Evolutionary conservation across 1,140 invertebrate species (phyloP).

Genomic region (Hyles euphorbiae): DNA sequence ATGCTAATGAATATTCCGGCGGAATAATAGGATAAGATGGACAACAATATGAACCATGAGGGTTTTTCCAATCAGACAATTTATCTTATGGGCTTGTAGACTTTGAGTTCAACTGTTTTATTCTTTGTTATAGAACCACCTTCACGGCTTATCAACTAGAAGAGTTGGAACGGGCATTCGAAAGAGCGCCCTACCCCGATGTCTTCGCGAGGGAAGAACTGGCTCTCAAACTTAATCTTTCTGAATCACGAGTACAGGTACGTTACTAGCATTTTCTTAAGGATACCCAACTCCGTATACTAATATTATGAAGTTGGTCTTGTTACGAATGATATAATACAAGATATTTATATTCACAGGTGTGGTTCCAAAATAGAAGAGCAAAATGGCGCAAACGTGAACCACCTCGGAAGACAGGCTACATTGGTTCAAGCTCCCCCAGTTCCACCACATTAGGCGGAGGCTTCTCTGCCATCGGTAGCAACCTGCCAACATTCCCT

Average conservation of each 20-base stretch:
- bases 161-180: slow-evolving; percentile 95
- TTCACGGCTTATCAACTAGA: slow-evolving; percentile 97
- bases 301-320: background rate
- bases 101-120: background rate
- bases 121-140: slow-evolving; percentile 85
- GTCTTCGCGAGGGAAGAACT: slow-evolving; percentile 97
- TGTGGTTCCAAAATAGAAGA: slow-evolving; percentile 90
- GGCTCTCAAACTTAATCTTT: slow-evolving; percentile 91
- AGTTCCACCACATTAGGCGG: slow-evolving; percentile 76
- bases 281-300: no score
- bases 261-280: slow-evolving; percentile 36
- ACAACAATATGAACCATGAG: no score
- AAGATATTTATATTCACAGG: slow-evolving; percentile 41
- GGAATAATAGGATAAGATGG: no score
- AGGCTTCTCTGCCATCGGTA: slow-evolving; percentile 79
- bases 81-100: no score
- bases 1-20: no score
- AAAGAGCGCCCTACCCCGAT: slow-evolving; percentile 96
- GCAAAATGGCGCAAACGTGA: slow-evolving; percentile 99
- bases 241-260: slow-evolving; percentile 95
- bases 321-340: background rate
- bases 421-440: slow-evolving; percentile 81
- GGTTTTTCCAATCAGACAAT: no score
- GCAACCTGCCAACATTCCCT: slow-evolving; percentile 80
- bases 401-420: slow-evolving; percentile 94